Base-by-base conservation (phyloP, 2,888 invertebrate species). In the Synanthedon tipuliformis region DNA sequence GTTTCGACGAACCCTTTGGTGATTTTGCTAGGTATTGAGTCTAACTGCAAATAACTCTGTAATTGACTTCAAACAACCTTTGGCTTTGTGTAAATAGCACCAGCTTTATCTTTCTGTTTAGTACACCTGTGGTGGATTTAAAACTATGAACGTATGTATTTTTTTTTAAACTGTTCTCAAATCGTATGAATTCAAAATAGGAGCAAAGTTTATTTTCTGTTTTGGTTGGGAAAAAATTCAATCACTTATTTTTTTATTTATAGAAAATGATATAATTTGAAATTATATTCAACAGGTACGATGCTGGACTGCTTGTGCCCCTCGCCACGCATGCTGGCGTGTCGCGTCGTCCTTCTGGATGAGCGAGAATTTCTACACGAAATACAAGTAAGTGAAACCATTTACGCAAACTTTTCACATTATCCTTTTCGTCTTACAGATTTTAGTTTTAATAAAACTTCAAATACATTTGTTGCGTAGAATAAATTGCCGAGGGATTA, bases 301-400 rank as follows among this genome's bases (percentile, higher is more conserved):
- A 88, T 86, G 82, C 82, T 89, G 84, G 89, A 88, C 67, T 89
- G 88, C 68, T 69, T 88, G 66, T 88, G 89, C 73, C 89, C 90
- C 64, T 88, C 90, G 75, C 89, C 91, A 66, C 89, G 90, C 73
- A 89, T 90, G 59, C 81, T 90, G 70, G 91, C 91, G 69, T 94
- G 94, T 86, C 95, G 96, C 81, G 94, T 96, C 67, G 92, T 96
- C 70, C 90, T 96, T 63, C 90, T 96, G 66, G 96, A 96, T 78
- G 95, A 96, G 74, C 92, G 95, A 69, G 96, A 96, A 76, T 91
- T 96, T 58, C 89, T 95, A 61, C 95, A 96, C 74, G 96, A 96
- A 82, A 91, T 95, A 71, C 93, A 94, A 92, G 96, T 95, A 82
- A n/a, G 45, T 45, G 45, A 12, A 45, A 45, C 12, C 13, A 41